Percentiles rank a stretch among this genome's conserved stretches.
Evolutionary conservation across 2,113 vertebrate species (phyloP).

Genomic region (Phylloscopus trochiloides): DNA sequence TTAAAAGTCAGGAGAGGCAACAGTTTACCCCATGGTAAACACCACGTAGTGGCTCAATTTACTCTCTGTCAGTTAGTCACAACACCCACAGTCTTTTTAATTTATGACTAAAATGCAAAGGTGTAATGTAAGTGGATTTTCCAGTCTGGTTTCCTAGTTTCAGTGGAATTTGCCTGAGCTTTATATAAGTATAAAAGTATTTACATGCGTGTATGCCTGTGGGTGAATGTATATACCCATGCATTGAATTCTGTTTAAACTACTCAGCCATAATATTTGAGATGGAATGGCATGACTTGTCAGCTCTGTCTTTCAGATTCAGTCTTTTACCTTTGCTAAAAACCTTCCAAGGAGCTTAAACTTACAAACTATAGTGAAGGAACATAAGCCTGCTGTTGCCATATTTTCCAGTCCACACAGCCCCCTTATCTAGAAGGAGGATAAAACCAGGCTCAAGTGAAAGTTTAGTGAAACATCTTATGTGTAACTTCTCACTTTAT

Average conservation of each 20-base stretch:
- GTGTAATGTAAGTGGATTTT: not conserved
- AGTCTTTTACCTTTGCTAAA: not conserved
- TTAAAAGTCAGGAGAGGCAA: constrained; percentile 11
- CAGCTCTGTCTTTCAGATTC: not conserved
- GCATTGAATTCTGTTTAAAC: not conserved
- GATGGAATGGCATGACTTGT: not conserved
- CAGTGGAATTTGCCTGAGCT: not conserved
- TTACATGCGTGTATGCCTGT: not conserved
- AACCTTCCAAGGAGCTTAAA: not conserved
- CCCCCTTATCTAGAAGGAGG: not conserved
- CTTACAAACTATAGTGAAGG: not conserved
- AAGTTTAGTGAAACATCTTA: not conserved
- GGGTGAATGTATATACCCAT: not conserved
- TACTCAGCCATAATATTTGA: not conserved
- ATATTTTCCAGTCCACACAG: not conserved
- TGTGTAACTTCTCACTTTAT: not conserved
- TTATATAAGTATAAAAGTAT: not conserved
- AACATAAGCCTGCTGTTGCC: not conserved
- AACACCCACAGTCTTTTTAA: not conserved
- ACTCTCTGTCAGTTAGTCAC: not conserved
- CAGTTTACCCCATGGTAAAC: not conserved
- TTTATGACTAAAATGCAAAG: constrained; percentile 6
- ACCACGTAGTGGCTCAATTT: not conserved
- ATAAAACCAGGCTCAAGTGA: not conserved
- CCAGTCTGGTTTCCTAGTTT: not conserved